Evolutionary conservation across 2,888 invertebrate species (phyloP).

Genomic region (Oscheius myriophilus): DNA sequence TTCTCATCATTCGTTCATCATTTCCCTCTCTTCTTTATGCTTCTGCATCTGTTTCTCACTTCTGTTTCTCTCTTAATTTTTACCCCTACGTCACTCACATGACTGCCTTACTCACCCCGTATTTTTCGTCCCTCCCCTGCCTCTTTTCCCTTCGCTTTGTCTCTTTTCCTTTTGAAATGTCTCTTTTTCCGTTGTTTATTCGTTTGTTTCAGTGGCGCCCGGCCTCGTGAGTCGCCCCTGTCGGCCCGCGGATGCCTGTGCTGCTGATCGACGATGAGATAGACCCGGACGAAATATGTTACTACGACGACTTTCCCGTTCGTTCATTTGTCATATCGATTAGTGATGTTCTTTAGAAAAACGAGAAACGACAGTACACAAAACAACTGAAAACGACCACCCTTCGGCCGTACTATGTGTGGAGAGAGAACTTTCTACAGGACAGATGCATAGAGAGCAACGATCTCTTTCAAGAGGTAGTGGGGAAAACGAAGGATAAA

Average conservation of each 20-base stretch:
- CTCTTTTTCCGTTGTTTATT: background rate
- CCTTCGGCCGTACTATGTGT: slow-evolving; percentile 42
- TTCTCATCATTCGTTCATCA: too few species aligned
- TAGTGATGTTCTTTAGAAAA: slow-evolving; percentile 5
- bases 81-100: too few species aligned
- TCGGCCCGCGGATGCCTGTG: slow-evolving; percentile 24
- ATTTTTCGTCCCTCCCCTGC: too few species aligned
- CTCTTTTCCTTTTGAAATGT: background rate
- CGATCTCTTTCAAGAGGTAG: slow-evolving; percentile 41
- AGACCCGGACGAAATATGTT: slow-evolving; percentile 24
- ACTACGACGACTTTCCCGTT: slow-evolving; percentile 21
- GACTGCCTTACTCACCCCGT: too few species aligned
- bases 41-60: too few species aligned
- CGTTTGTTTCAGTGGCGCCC: slow-evolving; percentile 10
- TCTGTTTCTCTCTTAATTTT: too few species aligned
- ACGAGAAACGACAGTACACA: background rate
- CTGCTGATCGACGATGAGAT: slow-evolving; percentile 28
- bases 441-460: slow-evolving; percentile 49
- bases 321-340: background rate
- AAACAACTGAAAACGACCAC: slow-evolving; percentile 12
- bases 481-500: background rate
- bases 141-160: too few species aligned
- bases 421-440: slow-evolving; percentile 50
- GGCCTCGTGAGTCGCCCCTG: slow-evolving; percentile 5
- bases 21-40: too few species aligned